Evolutionary conservation across 2,888 invertebrate species (phyloP), one percentile per base, ranked within the genome.

Genomic region (Dasypogon diadema): DNA sequence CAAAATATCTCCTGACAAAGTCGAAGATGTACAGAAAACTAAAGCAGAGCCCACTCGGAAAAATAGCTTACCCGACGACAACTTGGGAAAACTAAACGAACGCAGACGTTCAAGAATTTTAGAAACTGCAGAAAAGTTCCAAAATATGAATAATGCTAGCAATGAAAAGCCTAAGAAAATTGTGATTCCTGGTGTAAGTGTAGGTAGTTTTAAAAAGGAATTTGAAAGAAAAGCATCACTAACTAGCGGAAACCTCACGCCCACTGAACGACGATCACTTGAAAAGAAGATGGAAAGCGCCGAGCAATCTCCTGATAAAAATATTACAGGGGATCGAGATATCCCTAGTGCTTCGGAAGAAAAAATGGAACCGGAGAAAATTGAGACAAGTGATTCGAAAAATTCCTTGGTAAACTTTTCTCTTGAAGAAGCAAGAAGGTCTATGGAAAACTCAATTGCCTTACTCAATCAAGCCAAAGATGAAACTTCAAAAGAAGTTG

Each of bases 181-280:
- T 68, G 91, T 93, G 79, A 92, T 95, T 82, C 93, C 94, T 30
- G 90, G 90, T 34, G 93, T 94, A 14, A 95, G 93, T 83, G 95
- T 96, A 1, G 94, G 93, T 72, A 95, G 93, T 82, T 95, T 93
- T 80, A 95, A 95, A 81, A 92, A 93, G 81, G 94, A 93, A 81
- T 96, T 94, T 82, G 95, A 96, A 84, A 88, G 93, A 73, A 92
- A 93, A 84, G 92, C 93, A 0, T 92, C 92, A 63, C 87, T 92
- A 48, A 87, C 88, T 0, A 82, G 87, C 1, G 82, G 42, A 4
- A 75, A 24, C 58, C 22, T 72, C 22, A 37, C 56, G 14, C 22
- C 85, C 0, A 83, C 82, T 78, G 85, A 85, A 76, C 81, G 81
- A 24, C 82, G 83, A 0, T 82, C 83, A 1, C 78, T 83, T 56